Evolutionary conservation across 2,113 vertebrate genomes (phyloP).

Genomic region (Ctenomys sociabilis): DNA sequence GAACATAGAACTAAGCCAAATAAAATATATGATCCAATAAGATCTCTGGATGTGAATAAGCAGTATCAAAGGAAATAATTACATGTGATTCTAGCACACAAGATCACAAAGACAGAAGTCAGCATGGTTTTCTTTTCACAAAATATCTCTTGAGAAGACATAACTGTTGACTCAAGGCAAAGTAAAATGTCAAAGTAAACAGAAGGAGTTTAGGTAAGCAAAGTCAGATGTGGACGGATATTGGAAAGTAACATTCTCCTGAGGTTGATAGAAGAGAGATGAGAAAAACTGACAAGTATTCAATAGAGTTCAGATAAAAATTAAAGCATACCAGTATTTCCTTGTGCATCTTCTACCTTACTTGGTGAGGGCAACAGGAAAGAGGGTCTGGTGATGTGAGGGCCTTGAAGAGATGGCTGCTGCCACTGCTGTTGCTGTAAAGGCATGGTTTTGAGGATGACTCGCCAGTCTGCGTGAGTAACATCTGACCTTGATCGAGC

Average conservation of each 20-base stretch:
- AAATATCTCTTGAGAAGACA: background rate
- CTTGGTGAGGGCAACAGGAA: conserved; percentile 87
- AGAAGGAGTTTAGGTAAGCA: background rate
- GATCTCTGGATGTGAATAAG: background rate
- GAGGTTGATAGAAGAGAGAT: background rate
- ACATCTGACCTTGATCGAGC: conserved; percentile 93
- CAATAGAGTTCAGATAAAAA: conserved; percentile 27
- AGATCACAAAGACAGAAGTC: background rate
- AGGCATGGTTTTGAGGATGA: conserved; percentile 80
- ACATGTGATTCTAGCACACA: background rate
- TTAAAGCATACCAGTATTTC: conserved; percentile 90
- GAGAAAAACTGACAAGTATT: background rate
- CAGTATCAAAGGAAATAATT: background rate
- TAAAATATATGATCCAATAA: background rate
- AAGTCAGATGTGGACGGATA: background rate
- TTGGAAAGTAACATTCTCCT: background rate
- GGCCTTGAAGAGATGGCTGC: conserved; percentile 72
- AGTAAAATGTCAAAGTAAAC: background rate
- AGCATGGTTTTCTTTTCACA: conserved; percentile 11
- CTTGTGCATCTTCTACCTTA: conserved; percentile 90
- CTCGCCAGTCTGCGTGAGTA: conserved; percentile 85
- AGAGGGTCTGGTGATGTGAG: conserved; percentile 80
- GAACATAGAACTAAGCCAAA: background rate
- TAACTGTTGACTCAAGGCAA: background rate
- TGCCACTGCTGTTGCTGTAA: conserved; percentile 75